Evolutionary conservation across 2,113 vertebrate genomes (phyloP).

Genomic region (Serinus canaria): DNA sequence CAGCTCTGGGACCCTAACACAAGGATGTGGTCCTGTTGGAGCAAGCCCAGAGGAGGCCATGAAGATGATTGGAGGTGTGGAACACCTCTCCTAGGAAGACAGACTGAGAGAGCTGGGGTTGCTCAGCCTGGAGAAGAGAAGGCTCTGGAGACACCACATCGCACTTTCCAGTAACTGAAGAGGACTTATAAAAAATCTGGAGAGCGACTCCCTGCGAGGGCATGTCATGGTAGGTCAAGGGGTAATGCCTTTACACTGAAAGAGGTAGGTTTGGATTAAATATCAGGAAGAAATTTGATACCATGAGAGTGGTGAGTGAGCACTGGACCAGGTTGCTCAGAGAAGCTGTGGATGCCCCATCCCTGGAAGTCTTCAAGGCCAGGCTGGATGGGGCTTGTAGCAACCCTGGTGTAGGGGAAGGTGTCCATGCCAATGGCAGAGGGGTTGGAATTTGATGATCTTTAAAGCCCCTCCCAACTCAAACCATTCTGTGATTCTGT

Average conservation of each 20-base stretch:
- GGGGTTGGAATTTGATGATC: neutral
- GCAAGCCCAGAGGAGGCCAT: neutral
- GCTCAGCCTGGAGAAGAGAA: neutral
- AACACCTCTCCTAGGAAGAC: neutral
- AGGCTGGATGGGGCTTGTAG: neutral
- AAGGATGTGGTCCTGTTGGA: neutral
- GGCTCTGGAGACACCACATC: neutral
- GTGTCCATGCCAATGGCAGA: neutral
- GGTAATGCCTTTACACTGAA: neutral
- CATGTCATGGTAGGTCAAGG: neutral
- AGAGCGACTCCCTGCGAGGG: neutral
- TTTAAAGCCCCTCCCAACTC: neutral
- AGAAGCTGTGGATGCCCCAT: neutral
- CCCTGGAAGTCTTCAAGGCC: neutral
- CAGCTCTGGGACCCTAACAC: neutral
- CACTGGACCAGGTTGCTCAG: neutral
- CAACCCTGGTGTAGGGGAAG: neutral
- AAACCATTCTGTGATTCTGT: neutral
- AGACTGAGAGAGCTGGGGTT: neutral
- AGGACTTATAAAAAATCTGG: neutral
- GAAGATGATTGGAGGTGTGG: neutral
- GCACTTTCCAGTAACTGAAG: neutral
- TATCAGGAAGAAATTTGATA: neutral
- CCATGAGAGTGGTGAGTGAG: neutral
- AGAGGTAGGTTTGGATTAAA: neutral